Percentiles rank a stretch among this genome's conserved stretches.
phyloP scores from a whole-genome alignment of 2,888 invertebrate genomes.

The Belgica antarctica region DNA sequence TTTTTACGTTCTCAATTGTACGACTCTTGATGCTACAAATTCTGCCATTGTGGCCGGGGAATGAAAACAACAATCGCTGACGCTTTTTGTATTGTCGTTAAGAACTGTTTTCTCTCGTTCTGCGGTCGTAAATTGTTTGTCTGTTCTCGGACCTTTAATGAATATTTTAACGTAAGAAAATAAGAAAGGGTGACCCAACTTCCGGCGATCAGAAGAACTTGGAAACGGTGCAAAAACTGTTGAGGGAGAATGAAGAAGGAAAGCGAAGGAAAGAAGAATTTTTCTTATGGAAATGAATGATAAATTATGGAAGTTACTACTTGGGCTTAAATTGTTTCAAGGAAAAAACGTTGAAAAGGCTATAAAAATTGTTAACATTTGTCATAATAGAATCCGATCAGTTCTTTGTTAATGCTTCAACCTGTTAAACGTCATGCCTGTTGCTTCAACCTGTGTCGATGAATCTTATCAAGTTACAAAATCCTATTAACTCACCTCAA shows the following conservation, averaged over 20 bases:
- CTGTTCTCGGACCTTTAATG: not conserved
- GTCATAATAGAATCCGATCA: no score
- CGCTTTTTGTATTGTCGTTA: constrained; percentile 1
- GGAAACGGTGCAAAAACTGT: no score
- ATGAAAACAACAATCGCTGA: constrained; percentile 9
- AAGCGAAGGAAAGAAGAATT: not conserved
- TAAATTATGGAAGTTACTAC: not conserved
- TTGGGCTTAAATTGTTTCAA: no score
- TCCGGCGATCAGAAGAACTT: not conserved
- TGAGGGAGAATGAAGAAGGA: not conserved
- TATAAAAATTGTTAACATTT: no score
- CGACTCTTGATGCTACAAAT: not conserved
- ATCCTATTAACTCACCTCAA: not conserved
- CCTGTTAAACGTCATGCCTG: not conserved
- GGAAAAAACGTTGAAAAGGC: no score
- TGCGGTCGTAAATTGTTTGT: constrained; percentile 11
- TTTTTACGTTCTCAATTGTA: not conserved
- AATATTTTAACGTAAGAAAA: not conserved
- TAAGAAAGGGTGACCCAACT: constrained; percentile 15
- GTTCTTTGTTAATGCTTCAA: no score
- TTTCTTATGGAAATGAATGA: not conserved
- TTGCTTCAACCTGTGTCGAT: not conserved
- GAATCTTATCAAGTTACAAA: constrained; percentile 11
- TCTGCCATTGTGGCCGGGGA: not conserved
- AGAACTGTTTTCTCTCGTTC: constrained; percentile 10